phyloP scores from a whole-genome alignment of 2,888 invertebrate species.

The Plagiodera versicolora region DNA sequence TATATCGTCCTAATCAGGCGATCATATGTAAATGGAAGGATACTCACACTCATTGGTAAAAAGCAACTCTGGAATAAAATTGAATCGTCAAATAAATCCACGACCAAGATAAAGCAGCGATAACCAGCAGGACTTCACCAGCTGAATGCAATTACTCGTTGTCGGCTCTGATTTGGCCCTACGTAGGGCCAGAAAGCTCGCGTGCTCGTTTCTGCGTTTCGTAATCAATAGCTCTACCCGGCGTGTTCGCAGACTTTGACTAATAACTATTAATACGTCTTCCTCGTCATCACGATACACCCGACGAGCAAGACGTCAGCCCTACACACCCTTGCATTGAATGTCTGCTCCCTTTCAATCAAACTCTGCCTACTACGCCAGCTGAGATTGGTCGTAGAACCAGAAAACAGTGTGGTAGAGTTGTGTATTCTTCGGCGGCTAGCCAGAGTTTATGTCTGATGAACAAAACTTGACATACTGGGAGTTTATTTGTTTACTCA shows the following conservation, averaged over 20 bases:
- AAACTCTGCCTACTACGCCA: not conserved
- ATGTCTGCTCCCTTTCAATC: not conserved
- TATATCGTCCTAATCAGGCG: no score
- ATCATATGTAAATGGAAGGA: no score
- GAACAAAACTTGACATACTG: no score
- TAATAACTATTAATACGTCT: conserved; percentile 56
- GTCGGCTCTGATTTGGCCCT: conserved; percentile 50
- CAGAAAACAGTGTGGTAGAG: no score
- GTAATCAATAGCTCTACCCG: conserved; percentile 52
- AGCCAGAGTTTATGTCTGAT: no score
- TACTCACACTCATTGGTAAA: not conserved
- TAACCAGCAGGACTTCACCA: conserved; percentile 20
- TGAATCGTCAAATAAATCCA: not conserved
- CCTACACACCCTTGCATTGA: conserved; percentile 46
- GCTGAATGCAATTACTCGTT: conserved; percentile 44
- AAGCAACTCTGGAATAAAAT: not conserved
- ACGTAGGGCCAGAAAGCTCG: conserved; percentile 42
- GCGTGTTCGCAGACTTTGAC: conserved; percentile 52
- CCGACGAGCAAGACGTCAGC: conserved; percentile 15
- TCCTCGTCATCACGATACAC: conserved; percentile 53
- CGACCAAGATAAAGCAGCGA: not conserved
- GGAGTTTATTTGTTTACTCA: no score
- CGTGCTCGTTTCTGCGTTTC: conserved; percentile 48
- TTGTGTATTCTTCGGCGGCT: no score
- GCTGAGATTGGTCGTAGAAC: not conserved